phyloP scores from a whole-genome alignment of 1,140 invertebrate genomes.

The Diploscapter pachys region DNA sequence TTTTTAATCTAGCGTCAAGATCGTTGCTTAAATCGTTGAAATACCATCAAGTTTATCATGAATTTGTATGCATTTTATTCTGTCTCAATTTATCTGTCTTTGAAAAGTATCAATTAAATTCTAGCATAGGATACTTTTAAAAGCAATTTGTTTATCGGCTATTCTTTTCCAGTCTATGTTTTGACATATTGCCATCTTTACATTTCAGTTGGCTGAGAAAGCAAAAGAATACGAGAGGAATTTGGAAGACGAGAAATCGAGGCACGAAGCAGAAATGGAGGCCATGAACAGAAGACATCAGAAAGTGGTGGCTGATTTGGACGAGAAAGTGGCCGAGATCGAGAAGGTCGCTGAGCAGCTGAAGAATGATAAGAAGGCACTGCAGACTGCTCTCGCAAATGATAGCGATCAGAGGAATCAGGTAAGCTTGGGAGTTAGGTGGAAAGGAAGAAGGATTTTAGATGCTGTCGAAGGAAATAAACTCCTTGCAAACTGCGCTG shows the following conservation, averaged over 20 bases:
- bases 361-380: conserved; percentile 31
- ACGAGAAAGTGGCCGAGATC: conserved; percentile 37
- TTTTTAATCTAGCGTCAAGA: too few relatives aligned
- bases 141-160: too few relatives aligned
- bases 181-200: background rate
- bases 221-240: conserved; percentile 20
- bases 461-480: conserved; percentile 37
- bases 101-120: too few relatives aligned
- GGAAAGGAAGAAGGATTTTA: conserved; percentile 9
- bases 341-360: conserved; percentile 31
- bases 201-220: conserved; percentile 20
- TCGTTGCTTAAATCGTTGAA: too few relatives aligned
- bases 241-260: conserved; percentile 19
- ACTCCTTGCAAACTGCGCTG: conserved; percentile 36
- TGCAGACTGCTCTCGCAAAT: conserved; percentile 32
- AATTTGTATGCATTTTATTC: too few relatives aligned
- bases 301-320: conserved; percentile 21
- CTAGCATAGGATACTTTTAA: too few relatives aligned
- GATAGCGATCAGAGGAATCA: conserved; percentile 34
- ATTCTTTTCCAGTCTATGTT: background rate
- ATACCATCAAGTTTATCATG: too few relatives aligned
- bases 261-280: conserved; percentile 18
- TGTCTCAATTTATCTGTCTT: too few relatives aligned
- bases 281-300: conserved; percentile 28
- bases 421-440: background rate